Evolutionary conservation across 2,113 vertebrate species (phyloP).

Genomic region (Lethenteron reissneri): DNA sequence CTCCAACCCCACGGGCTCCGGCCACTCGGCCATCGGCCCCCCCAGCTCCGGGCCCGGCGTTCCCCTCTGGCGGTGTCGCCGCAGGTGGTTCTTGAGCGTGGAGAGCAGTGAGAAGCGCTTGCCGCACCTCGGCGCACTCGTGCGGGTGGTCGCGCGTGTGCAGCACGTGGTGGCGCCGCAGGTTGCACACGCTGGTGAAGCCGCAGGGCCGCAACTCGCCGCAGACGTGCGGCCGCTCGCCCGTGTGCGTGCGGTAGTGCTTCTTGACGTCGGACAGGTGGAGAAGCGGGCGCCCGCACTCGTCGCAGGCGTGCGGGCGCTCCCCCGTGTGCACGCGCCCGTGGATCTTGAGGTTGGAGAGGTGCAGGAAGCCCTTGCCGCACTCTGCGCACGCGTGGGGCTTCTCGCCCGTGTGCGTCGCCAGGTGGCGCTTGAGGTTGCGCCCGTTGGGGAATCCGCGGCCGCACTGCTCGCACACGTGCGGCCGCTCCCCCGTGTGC

Average conservation of each 20-base stretch:
- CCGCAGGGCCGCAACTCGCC: too few species aligned
- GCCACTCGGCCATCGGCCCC: too few species aligned
- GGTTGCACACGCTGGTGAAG: background rate
- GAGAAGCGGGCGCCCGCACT: slow-evolving; percentile 15
- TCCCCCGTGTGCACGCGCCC: slow-evolving; percentile 23
- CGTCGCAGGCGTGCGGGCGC: slow-evolving; percentile 19
- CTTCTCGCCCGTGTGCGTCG: slow-evolving; percentile 28
- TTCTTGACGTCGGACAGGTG: slow-evolving; percentile 30
- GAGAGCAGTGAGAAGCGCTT: too few species aligned
- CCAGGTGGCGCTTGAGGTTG: background rate
- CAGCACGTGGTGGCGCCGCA: slow-evolving; percentile 13
- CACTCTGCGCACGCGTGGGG: slow-evolving; percentile 34
- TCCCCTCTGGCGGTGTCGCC: too few species aligned
- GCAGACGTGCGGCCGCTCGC: too few species aligned
- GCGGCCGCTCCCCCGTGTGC: background rate
- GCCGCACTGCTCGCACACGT: background rate
- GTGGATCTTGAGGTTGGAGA: slow-evolving; percentile 22
- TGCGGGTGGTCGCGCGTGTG: slow-evolving; percentile 17
- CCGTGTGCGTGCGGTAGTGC: slow-evolving; percentile 16
- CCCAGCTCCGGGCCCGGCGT: too few species aligned
- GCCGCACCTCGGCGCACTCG: too few species aligned
- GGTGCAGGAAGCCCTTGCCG: slow-evolving; percentile 24
- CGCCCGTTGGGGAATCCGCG: background rate
- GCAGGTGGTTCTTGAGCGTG: too few species aligned
- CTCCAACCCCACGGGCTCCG: too few species aligned